A percentile compares a stretch with the other conserved stretches of the same genome.
phyloP scores from a whole-genome alignment of 2,797 vertebrate genomes.

The Acanthiza pusilla region DNA sequence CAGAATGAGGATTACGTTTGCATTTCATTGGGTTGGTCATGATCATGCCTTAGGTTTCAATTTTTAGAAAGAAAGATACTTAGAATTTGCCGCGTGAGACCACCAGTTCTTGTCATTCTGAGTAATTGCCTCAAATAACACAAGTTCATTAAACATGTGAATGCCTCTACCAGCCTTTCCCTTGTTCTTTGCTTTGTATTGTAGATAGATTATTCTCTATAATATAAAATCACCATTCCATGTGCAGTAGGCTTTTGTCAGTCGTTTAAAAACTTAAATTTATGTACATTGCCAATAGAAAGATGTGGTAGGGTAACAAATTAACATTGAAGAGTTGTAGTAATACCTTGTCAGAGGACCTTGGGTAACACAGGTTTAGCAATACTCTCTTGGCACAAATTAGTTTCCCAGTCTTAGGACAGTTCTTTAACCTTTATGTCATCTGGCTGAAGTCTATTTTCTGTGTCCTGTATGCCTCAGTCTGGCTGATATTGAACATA shows the following conservation, averaged over 20 bases:
- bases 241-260: background rate
- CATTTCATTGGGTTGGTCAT: background rate
- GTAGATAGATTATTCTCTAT: background rate
- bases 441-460: background rate
- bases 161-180: background rate
- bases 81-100: background rate
- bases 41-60: background rate
- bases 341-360: background rate
- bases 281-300: background rate
- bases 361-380: fast-evolving
- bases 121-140: background rate
- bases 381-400: background rate
- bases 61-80: background rate
- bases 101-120: background rate
- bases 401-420: background rate
- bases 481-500: background rate
- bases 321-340: background rate
- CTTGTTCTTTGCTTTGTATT: background rate
- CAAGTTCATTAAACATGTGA: background rate
- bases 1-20: background rate
- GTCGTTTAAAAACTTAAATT: background rate
- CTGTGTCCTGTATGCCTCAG: background rate
- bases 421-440: background rate
- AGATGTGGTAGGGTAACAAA: background rate
- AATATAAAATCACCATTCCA: background rate